Evolutionary conservation across 2,113 vertebrate genomes (phyloP).

Genomic region (Zosterops lateralis): DNA sequence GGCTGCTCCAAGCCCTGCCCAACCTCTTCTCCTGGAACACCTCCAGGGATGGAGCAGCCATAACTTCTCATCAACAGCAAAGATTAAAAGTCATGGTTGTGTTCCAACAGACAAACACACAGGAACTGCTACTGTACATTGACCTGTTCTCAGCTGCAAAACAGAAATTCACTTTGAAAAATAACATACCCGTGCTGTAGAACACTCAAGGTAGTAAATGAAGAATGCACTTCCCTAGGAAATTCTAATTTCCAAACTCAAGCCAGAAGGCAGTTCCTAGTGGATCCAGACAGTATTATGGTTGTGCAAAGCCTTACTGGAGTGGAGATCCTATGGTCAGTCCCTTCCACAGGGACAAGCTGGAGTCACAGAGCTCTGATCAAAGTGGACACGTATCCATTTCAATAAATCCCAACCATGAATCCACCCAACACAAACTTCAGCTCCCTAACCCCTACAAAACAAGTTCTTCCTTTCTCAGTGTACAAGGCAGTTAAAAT

Average conservation of each 20-base stretch:
- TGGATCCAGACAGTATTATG: not conserved
- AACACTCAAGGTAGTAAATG: not conserved
- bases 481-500: not conserved
- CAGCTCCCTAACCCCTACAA: not conserved
- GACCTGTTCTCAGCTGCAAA: not conserved
- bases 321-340: not conserved
- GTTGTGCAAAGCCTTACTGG: not conserved
- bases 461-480: not conserved
- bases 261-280: not conserved
- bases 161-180: not conserved
- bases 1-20: not conserved
- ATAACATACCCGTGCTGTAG: not conserved
- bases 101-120: not conserved
- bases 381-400: accelerated
- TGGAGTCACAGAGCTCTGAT: not conserved
- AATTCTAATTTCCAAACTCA: not conserved
- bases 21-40: not conserved
- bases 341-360: not conserved
- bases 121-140: not conserved
- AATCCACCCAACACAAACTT: not conserved
- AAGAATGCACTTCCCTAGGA: not conserved
- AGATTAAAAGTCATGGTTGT: not conserved
- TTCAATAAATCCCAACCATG: not conserved
- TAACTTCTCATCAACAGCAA: not conserved
- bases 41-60: not conserved